Conservation (phyloP, 2,888 invertebrate species). For the Hypena proboscidalis region DNA sequence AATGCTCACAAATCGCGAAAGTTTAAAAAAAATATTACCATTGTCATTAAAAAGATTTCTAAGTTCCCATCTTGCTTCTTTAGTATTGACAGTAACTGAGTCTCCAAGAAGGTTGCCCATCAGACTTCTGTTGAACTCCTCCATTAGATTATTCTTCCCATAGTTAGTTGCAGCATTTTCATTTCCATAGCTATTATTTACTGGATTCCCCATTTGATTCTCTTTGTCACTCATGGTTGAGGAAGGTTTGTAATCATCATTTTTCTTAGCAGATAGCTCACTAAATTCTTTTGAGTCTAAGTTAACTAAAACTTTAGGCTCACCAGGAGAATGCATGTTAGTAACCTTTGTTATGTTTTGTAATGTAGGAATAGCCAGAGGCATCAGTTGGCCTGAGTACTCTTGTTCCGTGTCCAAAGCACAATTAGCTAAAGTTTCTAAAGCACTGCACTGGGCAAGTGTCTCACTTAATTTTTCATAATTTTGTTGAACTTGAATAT, state of each 20-base stretch:
- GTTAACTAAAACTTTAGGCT: conserved; percentile 78
- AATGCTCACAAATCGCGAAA: conserved; percentile 6
- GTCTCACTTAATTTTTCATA: conserved; percentile 72
- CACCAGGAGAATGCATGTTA: conserved; percentile 80
- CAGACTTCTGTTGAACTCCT: conserved; percentile 78
- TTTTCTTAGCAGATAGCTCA: conserved; percentile 66
- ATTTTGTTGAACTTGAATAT: conserved; percentile 53
- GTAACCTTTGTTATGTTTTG: conserved; percentile 80
- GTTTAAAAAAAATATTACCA: conserved; percentile 51
- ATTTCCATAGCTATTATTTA: conserved; percentile 51
- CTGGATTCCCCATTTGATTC: conserved; percentile 54
- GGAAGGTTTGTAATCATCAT: conserved; percentile 60
- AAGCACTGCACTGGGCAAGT: conserved; percentile 78
- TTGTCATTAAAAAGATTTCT: conserved; percentile 86
- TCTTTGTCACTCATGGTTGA: conserved; percentile 62
- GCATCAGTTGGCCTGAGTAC: conserved; percentile 77
- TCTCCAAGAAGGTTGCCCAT: conserved; percentile 84
- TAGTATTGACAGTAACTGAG: conserved; percentile 88
- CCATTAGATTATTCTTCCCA: conserved; percentile 75
- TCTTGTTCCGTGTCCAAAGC: conserved; percentile 78
- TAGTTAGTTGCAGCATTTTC: conserved; percentile 62
- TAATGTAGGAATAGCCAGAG: conserved; percentile 71
- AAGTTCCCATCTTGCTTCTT: conserved; percentile 88
- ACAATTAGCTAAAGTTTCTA: conserved; percentile 80
- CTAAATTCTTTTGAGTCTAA: conserved; percentile 80